Evolutionary conservation across 2,888 invertebrate species (phyloP).

Genomic region (Aproaerema taeniolella): DNA sequence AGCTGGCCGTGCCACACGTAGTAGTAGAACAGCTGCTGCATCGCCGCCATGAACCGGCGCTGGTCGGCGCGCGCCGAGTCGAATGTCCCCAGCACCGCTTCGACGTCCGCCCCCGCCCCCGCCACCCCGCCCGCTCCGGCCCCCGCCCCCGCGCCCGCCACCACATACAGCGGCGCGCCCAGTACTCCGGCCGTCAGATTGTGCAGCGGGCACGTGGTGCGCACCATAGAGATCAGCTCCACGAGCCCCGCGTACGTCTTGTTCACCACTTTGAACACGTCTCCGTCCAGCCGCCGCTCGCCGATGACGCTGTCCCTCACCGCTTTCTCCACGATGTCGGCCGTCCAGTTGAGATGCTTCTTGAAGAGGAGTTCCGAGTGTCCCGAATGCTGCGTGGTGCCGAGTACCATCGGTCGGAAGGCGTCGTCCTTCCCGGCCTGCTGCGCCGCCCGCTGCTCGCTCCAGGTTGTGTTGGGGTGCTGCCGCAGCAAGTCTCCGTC

Average conservation of each 20-base stretch:
- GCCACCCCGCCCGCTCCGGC: slow-evolving; percentile 56
- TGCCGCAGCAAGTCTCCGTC: slow-evolving; percentile 84
- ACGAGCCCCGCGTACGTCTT: slow-evolving; percentile 83
- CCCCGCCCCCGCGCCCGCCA: slow-evolving; percentile 77
- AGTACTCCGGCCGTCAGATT: slow-evolving; percentile 82
- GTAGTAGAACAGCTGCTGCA: slow-evolving; percentile 89
- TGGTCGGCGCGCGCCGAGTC: slow-evolving; percentile 85
- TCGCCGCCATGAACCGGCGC: slow-evolving; percentile 84
- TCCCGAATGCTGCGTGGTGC: slow-evolving; percentile 85
- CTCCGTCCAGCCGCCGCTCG: slow-evolving; percentile 78
- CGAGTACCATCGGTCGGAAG: slow-evolving; percentile 79
- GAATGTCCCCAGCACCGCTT: slow-evolving; percentile 87
- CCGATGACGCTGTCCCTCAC: slow-evolving; percentile 81
- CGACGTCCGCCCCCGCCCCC: slow-evolving; percentile 80
- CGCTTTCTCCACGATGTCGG: slow-evolving; percentile 79
- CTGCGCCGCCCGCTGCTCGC: slow-evolving; percentile 56
- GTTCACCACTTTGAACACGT: slow-evolving; percentile 81
- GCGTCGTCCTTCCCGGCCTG: slow-evolving; percentile 59
- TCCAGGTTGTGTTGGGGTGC: slow-evolving; percentile 82
- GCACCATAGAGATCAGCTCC: slow-evolving; percentile 86
- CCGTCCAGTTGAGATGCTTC: slow-evolving; percentile 81
- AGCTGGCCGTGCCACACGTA: slow-evolving; percentile 88
- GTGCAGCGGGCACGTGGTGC: slow-evolving; percentile 87
- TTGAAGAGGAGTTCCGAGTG: slow-evolving; percentile 79
- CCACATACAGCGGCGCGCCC: slow-evolving; percentile 85